A percentile compares a stretch with the other conserved stretches of the same genome.
Evolutionary conservation across 2,797 vertebrate species (phyloP).

Genomic region (Trematomus bernacchii): DNA sequence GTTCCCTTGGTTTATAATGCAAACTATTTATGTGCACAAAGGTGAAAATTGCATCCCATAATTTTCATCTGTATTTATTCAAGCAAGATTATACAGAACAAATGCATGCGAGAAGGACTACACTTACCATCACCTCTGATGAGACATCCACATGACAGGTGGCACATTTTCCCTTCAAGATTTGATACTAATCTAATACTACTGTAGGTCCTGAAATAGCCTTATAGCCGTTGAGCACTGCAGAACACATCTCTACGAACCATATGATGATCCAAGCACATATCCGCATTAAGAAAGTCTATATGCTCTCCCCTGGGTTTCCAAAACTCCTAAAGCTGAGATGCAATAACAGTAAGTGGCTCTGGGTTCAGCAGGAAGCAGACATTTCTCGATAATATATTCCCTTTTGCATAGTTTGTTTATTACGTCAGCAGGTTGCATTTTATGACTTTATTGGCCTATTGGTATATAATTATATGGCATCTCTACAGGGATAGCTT

Average conservation of each 20-base stretch:
- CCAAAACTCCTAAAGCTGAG: neutral
- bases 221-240: neutral
- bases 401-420: neutral
- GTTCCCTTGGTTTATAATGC: too few relatives aligned
- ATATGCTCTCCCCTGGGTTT: neutral
- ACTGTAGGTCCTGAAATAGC: too few relatives aligned
- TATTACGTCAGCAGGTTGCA: neutral
- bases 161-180: too few relatives aligned
- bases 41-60: too few relatives aligned
- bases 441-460: neutral
- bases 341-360: neutral
- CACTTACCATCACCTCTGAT: too few relatives aligned
- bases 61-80: too few relatives aligned
- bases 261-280: neutral
- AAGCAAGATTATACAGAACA: too few relatives aligned
- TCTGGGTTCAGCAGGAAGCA: neutral
- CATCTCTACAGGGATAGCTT: neutral
- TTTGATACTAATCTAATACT: too few relatives aligned
- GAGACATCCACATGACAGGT: too few relatives aligned
- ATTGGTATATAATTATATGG: slow-evolving; percentile 15
- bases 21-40: too few relatives aligned
- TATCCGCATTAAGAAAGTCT: neutral
- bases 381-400: neutral
- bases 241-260: neutral
- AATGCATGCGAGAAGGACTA: too few relatives aligned